Evolutionary conservation across 2,113 vertebrate genomes (phyloP).

Genomic region (Colaptes auratus): DNA sequence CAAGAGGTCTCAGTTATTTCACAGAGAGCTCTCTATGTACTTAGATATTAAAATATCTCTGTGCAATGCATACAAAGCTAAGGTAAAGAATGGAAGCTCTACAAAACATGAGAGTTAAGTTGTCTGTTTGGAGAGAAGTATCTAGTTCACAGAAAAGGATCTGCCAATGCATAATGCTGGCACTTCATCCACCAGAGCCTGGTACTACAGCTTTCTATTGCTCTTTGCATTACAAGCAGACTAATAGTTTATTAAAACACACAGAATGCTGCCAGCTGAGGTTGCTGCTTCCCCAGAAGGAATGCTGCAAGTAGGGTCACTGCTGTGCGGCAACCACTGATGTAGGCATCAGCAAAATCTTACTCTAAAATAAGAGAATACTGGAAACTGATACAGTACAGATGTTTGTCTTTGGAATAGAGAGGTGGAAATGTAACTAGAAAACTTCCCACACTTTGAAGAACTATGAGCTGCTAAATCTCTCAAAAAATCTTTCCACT

Average conservation of each 20-base stretch:
- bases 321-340: neutral
- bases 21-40: neutral
- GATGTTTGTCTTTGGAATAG: neutral
- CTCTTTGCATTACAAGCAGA: neutral
- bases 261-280: neutral
- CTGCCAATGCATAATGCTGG: neutral
- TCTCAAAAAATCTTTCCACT: neutral
- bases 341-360: neutral
- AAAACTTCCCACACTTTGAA: neutral
- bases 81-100: neutral
- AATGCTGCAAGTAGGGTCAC: neutral
- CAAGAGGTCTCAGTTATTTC: neutral
- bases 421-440: neutral
- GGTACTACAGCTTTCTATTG: neutral
- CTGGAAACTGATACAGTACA: neutral
- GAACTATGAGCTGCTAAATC: neutral
- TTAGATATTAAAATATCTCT: neutral
- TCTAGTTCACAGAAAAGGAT: neutral
- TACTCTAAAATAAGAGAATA: neutral
- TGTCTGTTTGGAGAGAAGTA: accelerated
- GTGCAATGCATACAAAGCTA: neutral
- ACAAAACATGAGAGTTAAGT: neutral
- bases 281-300: neutral
- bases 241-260: neutral
- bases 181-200: neutral